These are phyloP conservation scores for Hypotaenidia okinawae DNA, from an alignment of 2,797 vertebrate genomes.

Conservation along the genomic window DNA sequence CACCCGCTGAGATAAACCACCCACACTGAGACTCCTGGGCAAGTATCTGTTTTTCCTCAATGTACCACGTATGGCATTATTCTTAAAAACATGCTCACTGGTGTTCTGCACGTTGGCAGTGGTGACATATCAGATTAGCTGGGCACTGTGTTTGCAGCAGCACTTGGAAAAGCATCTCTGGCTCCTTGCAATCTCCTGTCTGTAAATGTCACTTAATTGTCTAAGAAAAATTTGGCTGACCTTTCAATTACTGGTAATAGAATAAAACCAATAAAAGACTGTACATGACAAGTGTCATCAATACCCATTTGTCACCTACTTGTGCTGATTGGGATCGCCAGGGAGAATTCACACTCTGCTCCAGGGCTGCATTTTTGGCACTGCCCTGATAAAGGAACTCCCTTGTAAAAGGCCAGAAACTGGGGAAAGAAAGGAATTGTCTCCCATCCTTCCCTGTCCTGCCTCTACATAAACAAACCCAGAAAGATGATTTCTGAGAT, in stretches of 20 bases:
- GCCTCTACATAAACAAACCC: not conserved
- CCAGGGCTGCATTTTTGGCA: conserved; percentile 4
- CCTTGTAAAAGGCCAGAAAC: not conserved
- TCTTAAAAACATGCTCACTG: not conserved
- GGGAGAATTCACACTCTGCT: not conserved
- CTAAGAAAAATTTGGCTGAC: conserved; percentile 53
- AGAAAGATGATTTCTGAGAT: not conserved
- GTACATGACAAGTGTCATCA: not conserved
- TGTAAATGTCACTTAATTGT: conserved; percentile 61
- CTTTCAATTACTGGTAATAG: conserved; percentile 60
- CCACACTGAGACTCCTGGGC: not conserved
- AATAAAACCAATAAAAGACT: conserved; percentile 47
- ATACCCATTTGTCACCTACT: not conserved
- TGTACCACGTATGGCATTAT: not conserved
- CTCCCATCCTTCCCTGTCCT: not conserved
- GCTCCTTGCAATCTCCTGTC: not conserved
- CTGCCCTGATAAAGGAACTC: not conserved
- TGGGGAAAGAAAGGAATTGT: not conserved
- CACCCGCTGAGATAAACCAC: not conserved
- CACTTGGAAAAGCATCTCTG: conserved; percentile 5
- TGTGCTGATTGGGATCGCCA: not conserved
- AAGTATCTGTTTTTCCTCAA: not conserved
- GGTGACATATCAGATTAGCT: not conserved
- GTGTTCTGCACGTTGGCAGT: not conserved
- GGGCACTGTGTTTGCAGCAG: not conserved